Conservation (phyloP, 2,888 invertebrate genomes). For the Euplagia quadripunctaria region DNA sequence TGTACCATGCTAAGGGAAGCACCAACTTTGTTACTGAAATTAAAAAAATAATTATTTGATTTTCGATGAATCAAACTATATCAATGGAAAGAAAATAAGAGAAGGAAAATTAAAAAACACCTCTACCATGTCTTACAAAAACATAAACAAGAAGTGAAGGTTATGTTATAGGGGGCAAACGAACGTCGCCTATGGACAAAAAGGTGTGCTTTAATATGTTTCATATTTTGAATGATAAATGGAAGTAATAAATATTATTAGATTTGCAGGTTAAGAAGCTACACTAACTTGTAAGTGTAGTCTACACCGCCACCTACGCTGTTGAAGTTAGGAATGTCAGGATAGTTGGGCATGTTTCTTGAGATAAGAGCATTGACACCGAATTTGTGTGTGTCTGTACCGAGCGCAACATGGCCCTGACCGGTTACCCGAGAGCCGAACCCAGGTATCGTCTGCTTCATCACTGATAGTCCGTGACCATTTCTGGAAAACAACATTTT, state of each 20-base stretch:
- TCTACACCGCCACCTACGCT: constrained; percentile 43
- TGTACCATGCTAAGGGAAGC: constrained; percentile 29
- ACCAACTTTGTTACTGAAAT: constrained; percentile 36
- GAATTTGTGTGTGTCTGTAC: constrained; percentile 41
- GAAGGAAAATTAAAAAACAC: too few species aligned
- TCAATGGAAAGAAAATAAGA: too few species aligned
- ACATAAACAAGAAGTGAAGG: too few species aligned
- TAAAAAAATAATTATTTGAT: too few species aligned
- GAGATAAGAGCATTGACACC: constrained; percentile 25
- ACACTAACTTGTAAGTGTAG: constrained; percentile 33
- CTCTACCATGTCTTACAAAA: too few species aligned
- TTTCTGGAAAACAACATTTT: constrained; percentile 40
- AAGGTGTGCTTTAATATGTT: too few species aligned
- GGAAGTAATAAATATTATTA: too few species aligned
- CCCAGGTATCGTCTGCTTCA: constrained; percentile 55
- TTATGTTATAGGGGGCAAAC: too few species aligned
- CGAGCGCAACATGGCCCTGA: constrained; percentile 57
- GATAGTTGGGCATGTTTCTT: constrained; percentile 33
- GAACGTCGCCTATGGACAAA: too few species aligned
- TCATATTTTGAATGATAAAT: too few species aligned
- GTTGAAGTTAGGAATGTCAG: constrained; percentile 31
- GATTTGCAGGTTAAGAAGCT: too few species aligned
- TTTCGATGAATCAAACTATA: too few species aligned
- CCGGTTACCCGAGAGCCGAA: constrained; percentile 61
- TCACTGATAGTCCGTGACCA: constrained; percentile 53